phyloP scores from a whole-genome alignment of 2,797 vertebrate genomes.

The Tapirus indicus region DNA sequence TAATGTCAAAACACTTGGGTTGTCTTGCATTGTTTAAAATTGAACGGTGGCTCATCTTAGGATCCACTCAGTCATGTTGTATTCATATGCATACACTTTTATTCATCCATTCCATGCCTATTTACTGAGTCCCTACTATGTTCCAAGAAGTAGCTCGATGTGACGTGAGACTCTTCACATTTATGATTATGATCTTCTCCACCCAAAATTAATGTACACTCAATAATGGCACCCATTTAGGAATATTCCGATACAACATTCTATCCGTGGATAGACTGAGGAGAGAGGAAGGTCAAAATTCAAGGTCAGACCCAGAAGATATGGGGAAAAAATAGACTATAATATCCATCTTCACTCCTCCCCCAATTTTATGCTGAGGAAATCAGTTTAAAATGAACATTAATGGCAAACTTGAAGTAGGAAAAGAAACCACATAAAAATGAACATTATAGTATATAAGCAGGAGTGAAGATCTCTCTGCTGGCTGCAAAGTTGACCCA shows the following conservation, averaged over 20 bases:
- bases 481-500: accelerated
- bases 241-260: background rate
- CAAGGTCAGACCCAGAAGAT: background rate
- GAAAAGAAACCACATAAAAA: background rate
- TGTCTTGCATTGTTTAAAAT: background rate
- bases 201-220: accelerated
- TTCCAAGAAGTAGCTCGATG: background rate
- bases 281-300: background rate
- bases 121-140: background rate
- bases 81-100: no score
- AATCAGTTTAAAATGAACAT: background rate
- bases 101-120: background rate
- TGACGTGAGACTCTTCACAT: background rate
- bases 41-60: background rate
- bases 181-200: background rate
- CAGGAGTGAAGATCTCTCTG: accelerated
- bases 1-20: background rate
- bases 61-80: no score
- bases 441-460: accelerated
- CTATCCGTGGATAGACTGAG: accelerated
- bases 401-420: background rate
- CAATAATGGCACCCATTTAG: accelerated
- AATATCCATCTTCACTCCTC: background rate
- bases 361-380: background rate
- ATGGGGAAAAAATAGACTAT: accelerated